Percentiles rank a stretch among this genome's conserved stretches.
These are phyloP conservation scores for Coturnix japonica DNA, from an alignment of 2,113 vertebrate species.

Conservation along the genomic window DNA sequence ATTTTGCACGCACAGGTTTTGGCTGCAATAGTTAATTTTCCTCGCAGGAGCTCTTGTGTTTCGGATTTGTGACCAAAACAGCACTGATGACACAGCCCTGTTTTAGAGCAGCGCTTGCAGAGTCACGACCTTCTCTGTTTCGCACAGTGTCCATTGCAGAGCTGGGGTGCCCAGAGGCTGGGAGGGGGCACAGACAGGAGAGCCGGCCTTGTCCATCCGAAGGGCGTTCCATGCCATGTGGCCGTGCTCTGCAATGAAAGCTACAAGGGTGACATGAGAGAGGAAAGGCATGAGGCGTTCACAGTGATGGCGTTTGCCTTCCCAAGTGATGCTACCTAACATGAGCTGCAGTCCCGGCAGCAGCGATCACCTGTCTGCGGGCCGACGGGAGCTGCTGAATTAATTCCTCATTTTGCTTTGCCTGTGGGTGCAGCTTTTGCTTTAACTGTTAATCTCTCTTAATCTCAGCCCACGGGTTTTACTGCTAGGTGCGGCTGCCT, in stretches of 20 bases:
- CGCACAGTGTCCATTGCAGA: rapidly evolving
- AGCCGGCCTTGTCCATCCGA: too few species aligned
- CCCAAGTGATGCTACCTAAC: background rate
- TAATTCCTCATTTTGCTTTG: background rate
- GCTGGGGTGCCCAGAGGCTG: background rate
- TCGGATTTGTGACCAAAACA: background rate
- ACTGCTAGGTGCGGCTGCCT: too few species aligned
- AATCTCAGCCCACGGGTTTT: rapidly evolving
- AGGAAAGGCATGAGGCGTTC: background rate
- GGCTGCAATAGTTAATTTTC: background rate
- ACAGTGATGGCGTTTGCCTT: rapidly evolving
- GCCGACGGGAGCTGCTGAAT: rapidly evolving
- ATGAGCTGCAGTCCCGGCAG: rapidly evolving
- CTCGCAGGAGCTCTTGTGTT: background rate
- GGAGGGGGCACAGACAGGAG: background rate
- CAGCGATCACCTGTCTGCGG: background rate
- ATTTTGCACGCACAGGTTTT: background rate
- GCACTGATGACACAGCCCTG: too few species aligned
- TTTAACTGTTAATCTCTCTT: background rate
- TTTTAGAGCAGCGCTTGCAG: background rate
- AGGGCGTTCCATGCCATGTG: rapidly evolving
- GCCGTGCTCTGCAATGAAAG: rapidly evolving
- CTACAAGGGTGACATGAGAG: background rate
- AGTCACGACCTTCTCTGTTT: background rate
- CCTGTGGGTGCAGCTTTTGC: background rate